Conservation (phyloP, 2,113 vertebrate genomes). For the Cyrtonyx montezumae region DNA sequence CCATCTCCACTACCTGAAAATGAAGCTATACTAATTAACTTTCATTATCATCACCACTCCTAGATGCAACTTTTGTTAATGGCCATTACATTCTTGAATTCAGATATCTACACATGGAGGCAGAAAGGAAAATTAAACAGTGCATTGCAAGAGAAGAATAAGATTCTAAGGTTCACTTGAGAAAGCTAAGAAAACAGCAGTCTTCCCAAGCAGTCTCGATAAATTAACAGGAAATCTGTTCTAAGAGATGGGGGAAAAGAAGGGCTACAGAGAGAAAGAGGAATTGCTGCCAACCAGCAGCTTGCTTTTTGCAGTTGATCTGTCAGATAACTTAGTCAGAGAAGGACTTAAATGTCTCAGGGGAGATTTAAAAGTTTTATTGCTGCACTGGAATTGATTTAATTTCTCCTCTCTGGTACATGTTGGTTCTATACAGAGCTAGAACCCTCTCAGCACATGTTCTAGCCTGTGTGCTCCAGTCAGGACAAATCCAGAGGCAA, state of each 20-base stretch:
- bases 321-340: not conserved
- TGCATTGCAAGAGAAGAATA: not conserved
- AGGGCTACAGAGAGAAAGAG: not conserved
- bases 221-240: not conserved
- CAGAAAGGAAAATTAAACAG: not conserved
- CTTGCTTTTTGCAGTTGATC: not conserved
- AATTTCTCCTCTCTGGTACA: not conserved
- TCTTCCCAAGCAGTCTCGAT: not conserved
- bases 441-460: not conserved
- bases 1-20: not conserved
- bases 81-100: not conserved
- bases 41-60: not conserved
- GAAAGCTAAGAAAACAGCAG: not conserved
- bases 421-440: not conserved
- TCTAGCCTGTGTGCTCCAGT: not conserved
- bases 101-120: not conserved
- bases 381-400: not conserved
- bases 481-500: not conserved
- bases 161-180: not conserved
- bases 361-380: not conserved
- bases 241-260: not conserved
- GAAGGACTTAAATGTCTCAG: not conserved
- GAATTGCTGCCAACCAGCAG: not conserved
- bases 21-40: not conserved
- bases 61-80: not conserved